Percentiles rank a stretch among this genome's conserved stretches.
Conservation (phyloP, 2,888 invertebrate species). For the Platycnemis pennipes region DNA sequence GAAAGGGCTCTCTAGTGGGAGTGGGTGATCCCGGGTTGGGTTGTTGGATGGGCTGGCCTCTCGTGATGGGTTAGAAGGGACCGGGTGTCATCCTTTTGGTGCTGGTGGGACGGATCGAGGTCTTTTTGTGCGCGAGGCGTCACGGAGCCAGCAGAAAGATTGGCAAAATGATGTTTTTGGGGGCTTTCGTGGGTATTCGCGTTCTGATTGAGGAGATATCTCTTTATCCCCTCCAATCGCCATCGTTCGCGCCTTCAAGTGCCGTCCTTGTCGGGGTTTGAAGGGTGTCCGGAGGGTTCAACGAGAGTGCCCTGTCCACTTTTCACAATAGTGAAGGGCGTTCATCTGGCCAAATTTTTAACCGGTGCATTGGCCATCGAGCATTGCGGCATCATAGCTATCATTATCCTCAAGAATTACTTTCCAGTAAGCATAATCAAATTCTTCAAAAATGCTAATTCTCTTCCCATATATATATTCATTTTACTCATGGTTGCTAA, state of each 20-base stretch:
- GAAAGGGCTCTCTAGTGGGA: background rate
- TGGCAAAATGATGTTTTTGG: background rate
- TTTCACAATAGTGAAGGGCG: background rate
- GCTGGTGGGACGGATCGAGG: background rate
- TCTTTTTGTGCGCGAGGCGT: background rate
- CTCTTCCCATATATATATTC: too few relatives aligned
- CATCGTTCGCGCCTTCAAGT: background rate
- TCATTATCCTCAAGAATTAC: too few relatives aligned
- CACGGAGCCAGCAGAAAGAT: background rate
- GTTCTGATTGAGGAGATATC: background rate
- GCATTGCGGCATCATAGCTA: background rate
- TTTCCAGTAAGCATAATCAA: too few relatives aligned
- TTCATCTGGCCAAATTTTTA: background rate
- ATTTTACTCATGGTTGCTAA: too few relatives aligned
- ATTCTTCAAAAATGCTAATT: too few relatives aligned
- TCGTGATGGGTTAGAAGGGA: background rate
- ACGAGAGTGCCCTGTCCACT: background rate
- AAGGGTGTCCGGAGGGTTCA: background rate
- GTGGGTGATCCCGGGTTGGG: background rate
- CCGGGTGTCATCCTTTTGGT: background rate
- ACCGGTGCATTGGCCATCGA: background rate
- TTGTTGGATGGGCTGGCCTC: background rate
- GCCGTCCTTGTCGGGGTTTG: background rate
- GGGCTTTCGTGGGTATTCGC: background rate
- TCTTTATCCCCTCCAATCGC: background rate